Evolutionary conservation across 2,113 vertebrate genomes (phyloP).

Genomic region (Gymnocephalus cernua): DNA sequence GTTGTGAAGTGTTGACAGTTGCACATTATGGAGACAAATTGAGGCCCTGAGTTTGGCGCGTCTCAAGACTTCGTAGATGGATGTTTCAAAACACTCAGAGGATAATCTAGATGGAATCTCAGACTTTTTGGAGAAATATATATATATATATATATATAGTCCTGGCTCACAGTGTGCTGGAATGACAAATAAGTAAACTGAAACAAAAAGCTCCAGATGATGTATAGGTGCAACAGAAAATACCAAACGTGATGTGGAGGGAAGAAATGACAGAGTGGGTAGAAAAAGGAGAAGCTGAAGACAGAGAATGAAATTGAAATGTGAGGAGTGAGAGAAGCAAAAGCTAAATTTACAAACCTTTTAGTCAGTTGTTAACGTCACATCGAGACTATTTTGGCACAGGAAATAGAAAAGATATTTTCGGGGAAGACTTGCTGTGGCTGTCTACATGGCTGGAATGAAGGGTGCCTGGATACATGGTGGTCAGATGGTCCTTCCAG

Average conservation of each 20-base stretch:
- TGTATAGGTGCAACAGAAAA: slow-evolving; percentile 11
- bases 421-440: neutral
- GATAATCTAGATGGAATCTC: slow-evolving; percentile 46
- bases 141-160: slow-evolving; percentile 22
- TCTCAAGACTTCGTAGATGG: slow-evolving; percentile 46
- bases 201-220: slow-evolving; percentile 13
- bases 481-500: slow-evolving; percentile 53
- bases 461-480: slow-evolving; percentile 15
- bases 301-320: neutral
- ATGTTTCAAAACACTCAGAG: slow-evolving; percentile 47
- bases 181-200: slow-evolving; percentile 40
- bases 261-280: neutral
- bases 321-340: neutral
- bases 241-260: neutral
- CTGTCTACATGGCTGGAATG: slow-evolving; percentile 1
- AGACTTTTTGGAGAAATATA: slow-evolving; percentile 28
- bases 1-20: slow-evolving; percentile 71
- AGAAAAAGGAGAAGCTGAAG: neutral
- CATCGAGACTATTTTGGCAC: slow-evolving; percentile 2
- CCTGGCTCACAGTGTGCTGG: slow-evolving; percentile 9
- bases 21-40: slow-evolving; percentile 73
- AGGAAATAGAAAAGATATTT: slow-evolving; percentile 24
- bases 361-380: slow-evolving; percentile 24
- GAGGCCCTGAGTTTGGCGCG: slow-evolving; percentile 35
- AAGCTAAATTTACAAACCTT: slow-evolving; percentile 8